Base-by-base conservation (phyloP, 2,113 vertebrate genomes). In the Lagopus muta region DNA sequence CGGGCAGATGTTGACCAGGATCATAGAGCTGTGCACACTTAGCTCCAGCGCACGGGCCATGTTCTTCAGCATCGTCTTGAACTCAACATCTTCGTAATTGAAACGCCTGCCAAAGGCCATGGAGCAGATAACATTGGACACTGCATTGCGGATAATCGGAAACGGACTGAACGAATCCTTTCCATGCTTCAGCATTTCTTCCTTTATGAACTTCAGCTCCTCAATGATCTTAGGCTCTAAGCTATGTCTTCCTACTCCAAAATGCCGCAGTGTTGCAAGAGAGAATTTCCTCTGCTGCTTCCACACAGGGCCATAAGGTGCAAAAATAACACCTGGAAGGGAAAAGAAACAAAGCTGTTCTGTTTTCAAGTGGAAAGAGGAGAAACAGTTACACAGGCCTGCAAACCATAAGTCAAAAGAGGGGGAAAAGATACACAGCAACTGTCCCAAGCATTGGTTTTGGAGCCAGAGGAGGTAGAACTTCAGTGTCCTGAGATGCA, bases 41-140 rank as follows among this genome's bases (percentile, higher is more conserved):
- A 99, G 98, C 92, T 99, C 98, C 45, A 99, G 92, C 0, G 98
- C 98, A 0, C 98, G 98, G 4, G 97, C 98, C 98, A 99, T 99
- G 92, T 99, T 97, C 73, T 88, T 94, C 87, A 99, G 97, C 97
- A 99, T 95, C 7, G 83, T 97, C 78, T 97, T 97, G 92, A 99
- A 99, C 92, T 99, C 98, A 2, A 61, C 61, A 21, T 99, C 98
- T 16, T 98, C 97, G 0, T 98, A 98, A 66, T 98, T 96, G 74
- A 99, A 99, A 43, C 99, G 98, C 67, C 94, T 98, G 27, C 99
- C 99, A 32, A 99, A 98, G 92, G 98, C 98, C 96, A 99, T 94
- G 11, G 98, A 99, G 74, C 99, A 99, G 89, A 99, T 99, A 57
- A 99, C 96, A 8, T 99, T 99, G 43, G 99, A 99, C 73, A 99